Base-by-base conservation (phyloP, 2,113 vertebrate species). In the Potamarius usumacintae region DNA sequence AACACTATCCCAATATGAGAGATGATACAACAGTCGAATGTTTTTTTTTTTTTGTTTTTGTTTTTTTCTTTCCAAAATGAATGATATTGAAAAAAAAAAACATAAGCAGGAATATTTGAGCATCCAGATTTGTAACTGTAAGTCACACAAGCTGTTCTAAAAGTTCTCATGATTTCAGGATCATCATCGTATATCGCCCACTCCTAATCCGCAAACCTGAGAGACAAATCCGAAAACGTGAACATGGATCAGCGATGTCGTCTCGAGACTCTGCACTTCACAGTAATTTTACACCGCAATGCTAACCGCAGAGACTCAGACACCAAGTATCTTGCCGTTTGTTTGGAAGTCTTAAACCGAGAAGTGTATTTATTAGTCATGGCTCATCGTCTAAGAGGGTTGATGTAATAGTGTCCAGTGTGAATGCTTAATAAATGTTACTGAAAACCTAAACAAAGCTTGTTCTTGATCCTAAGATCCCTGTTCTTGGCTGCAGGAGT, bases 351-450 rank as follows among this genome's bases (percentile, higher is more conserved):
- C 86, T 77, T 87, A 87, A 87, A 67, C 5, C 7, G n/a, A 67
- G 11, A 27, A 4, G 60, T 80, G 78, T 80, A 80, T 80, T 82
- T 82, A 65, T 83, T 52, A 81, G 22, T 65, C 50, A 20, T 77
- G 67, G 34, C 17, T 78, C 42, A 55, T 58, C 6, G 12, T 82
- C 7, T 67, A 79, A 78, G 48, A 63, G 81, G 76, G 57, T 65
- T 86, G 34, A 55, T 84, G 79, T 86, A 62, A 42, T 76, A 58
- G 85, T 83, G 84, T 90, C 74, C 89, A 77, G 84, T 82, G 65
- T 82, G 83, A 88, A 89, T 82, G 88, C 71, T 86, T 53, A 90
- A 90, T 90, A 90, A 90, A 90, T 58, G 80, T 90, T 89, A 87
- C 88, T 89, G 89, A 89, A 88, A 83, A 55, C 50, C 14, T 79